phyloP scores from a whole-genome alignment of 2,888 invertebrate genomes.

The Nephrotoma flavescens region DNA sequence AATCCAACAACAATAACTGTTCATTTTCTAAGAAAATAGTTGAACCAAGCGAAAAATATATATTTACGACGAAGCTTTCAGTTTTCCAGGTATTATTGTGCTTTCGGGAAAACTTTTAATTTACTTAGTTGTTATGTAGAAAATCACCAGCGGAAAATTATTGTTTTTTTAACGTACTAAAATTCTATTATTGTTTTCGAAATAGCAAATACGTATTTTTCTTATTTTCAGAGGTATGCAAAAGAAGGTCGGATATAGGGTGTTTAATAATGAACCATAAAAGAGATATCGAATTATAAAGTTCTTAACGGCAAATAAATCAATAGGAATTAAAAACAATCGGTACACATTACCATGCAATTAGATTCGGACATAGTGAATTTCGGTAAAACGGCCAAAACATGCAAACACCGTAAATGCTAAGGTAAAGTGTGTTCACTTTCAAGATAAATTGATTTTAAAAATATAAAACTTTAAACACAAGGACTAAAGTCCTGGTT shows the following conservation, averaged over 20 bases:
- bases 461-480: too few relatives aligned
- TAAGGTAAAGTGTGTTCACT: too few relatives aligned
- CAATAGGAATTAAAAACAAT: too few relatives aligned
- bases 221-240: not conserved
- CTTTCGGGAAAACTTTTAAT: not conserved
- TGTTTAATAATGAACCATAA: not conserved
- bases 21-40: too few relatives aligned
- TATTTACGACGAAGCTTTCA: too few relatives aligned
- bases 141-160: not conserved
- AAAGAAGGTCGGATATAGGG: not conserved
- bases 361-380: too few relatives aligned
- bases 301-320: not conserved
- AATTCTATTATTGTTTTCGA: not conserved
- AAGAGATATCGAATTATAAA: not conserved
- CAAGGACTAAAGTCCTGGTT: too few relatives aligned
- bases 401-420: too few relatives aligned
- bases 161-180: not conserved
- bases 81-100: not conserved
- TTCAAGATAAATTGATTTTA: too few relatives aligned
- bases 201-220: not conserved
- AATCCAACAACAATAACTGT: too few relatives aligned
- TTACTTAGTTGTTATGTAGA: not conserved
- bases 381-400: too few relatives aligned
- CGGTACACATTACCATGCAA: not conserved
- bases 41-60: too few relatives aligned